These are phyloP conservation scores for Okamejei kenojei DNA, from an alignment of 2,797 vertebrate genomes.

Conservation along the genomic window DNA sequence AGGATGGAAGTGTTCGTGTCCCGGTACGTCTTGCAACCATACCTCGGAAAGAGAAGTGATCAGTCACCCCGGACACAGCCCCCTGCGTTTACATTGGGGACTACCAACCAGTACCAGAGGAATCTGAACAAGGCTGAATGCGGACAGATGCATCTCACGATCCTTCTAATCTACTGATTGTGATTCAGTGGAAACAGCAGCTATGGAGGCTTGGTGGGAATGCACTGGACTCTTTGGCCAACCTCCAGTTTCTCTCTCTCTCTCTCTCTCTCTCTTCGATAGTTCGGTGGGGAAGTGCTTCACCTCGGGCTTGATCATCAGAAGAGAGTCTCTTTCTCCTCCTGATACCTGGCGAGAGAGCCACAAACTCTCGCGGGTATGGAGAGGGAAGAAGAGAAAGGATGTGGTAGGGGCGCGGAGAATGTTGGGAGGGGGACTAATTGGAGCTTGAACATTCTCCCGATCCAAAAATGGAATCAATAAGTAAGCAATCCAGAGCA, in stretches of 20 bases:
- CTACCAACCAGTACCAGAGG: slow-evolving; percentile 67
- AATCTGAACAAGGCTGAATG: accelerated
- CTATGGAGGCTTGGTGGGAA: background rate
- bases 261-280: background rate
- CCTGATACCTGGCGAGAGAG: background rate
- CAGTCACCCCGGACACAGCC: slow-evolving; percentile 58
- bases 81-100: slow-evolving; percentile 70
- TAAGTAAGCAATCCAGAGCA: background rate
- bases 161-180: too few species aligned
- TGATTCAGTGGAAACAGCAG: background rate
- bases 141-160: too few species aligned
- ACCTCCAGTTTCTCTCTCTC: background rate
- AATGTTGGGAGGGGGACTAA: background rate
- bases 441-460: background rate
- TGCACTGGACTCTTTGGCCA: background rate
- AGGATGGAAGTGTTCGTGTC: slow-evolving; percentile 72
- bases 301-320: background rate
- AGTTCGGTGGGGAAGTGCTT: background rate
- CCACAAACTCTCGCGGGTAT: background rate
- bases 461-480: background rate
- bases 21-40: slow-evolving; percentile 69
- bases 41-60: slow-evolving; percentile 66
- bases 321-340: background rate
- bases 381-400: background rate
- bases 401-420: background rate